A percentile compares a stretch with the other conserved stretches of the same genome.
Evolutionary conservation across 2,888 invertebrate genomes (phyloP).

Genomic region (Acrobasis consociella): DNA sequence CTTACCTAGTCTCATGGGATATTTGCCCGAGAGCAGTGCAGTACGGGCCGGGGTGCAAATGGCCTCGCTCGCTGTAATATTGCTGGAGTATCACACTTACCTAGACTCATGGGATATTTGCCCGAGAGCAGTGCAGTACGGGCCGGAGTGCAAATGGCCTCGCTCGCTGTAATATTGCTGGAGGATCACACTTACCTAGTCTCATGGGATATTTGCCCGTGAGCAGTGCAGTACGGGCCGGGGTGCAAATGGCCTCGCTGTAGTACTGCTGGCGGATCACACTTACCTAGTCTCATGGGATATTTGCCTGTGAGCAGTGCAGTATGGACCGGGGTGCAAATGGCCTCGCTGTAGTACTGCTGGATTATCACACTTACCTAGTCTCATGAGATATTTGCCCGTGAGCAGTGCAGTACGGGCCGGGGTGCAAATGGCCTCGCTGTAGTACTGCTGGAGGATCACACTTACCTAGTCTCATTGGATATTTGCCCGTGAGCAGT

Average conservation of each 20-base stretch:
- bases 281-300: no score
- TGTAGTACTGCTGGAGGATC: slow-evolving; percentile 93
- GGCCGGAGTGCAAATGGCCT: no score
- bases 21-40: slow-evolving; percentile 92
- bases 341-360: no score
- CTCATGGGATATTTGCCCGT: slow-evolving; percentile 95
- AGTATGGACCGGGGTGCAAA: no score
- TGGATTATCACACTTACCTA: no score
- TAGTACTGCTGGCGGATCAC: slow-evolving; percentile 94
- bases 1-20: slow-evolving; percentile 91
- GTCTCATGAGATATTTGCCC: slow-evolving; percentile 95
- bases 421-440: slow-evolving; percentile 92
- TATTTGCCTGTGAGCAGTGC: no score
- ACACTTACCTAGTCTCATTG: no score
- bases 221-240: slow-evolving; percentile 90
- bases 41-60: slow-evolving; percentile 93
- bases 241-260: slow-evolving; percentile 92
- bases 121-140: no score
- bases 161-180: no score
- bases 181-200: slow-evolving; percentile 85
- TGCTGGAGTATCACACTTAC: slow-evolving; percentile 93
- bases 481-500: no score
- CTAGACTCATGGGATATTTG: no score
- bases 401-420: slow-evolving; percentile 91
- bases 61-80: slow-evolving; percentile 92